Conservation (phyloP, 2,888 invertebrate species). For the Dioctria linearis region DNA sequence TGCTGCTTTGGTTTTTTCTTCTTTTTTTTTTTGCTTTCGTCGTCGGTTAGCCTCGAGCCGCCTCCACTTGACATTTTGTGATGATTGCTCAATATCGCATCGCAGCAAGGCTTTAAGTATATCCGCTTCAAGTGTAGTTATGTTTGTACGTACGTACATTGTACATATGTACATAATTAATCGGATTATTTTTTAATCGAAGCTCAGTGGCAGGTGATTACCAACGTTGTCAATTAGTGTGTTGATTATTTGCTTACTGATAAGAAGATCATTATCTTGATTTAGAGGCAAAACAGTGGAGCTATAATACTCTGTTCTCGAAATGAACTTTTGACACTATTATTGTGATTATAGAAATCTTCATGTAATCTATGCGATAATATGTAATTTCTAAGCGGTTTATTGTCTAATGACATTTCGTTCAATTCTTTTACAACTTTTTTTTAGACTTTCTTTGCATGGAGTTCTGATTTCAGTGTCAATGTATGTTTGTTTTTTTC, state of each 20-base stretch:
- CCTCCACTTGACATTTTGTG: constrained; percentile 46
- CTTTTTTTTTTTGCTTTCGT: constrained; percentile 25
- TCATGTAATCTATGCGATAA: no score
- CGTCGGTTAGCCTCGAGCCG: constrained; percentile 43
- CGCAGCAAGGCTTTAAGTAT: constrained; percentile 22
- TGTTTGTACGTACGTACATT: no score
- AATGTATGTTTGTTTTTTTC: no score
- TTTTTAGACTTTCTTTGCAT: no score
- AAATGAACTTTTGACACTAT: no score
- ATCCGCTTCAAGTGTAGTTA: constrained; percentile 24
- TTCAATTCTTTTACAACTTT: no score
- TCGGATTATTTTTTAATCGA: constrained; percentile 28
- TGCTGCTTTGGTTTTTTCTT: background rate
- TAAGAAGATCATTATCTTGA: background rate
- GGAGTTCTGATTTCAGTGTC: no score
- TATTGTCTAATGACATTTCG: no score
- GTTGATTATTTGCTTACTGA: constrained; percentile 19
- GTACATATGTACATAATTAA: background rate
- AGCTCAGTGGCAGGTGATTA: background rate
- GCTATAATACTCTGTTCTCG: no score
- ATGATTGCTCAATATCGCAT: constrained; percentile 40
- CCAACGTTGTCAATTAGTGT: constrained; percentile 26
- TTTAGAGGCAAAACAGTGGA: no score
- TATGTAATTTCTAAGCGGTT: no score
- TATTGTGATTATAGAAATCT: no score